A percentile compares a stretch with the other conserved stretches of the same genome.
Conservation (phyloP, 2,797 vertebrate genomes). For the Rhabdomys pumilio region DNA sequence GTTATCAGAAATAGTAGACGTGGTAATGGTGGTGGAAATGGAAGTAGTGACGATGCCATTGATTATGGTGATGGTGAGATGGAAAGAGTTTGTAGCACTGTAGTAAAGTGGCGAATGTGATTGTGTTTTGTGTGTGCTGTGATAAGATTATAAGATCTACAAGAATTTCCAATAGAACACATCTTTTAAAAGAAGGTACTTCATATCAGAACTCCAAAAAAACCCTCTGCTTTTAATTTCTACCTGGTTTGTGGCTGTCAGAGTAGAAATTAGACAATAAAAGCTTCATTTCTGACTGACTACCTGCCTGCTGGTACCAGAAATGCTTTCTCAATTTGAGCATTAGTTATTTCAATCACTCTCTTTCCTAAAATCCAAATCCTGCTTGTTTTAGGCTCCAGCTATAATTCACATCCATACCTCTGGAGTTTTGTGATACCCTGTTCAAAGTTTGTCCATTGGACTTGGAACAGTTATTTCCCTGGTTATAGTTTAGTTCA, state of each 20-base stretch:
- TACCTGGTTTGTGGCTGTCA: neutral
- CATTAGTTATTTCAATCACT: neutral
- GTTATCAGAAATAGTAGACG: no score
- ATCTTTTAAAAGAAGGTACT: neutral
- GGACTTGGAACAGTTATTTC: neutral
- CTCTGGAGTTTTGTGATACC: neutral
- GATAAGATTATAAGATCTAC: neutral
- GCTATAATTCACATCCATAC: neutral
- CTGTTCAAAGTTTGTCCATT: neutral
- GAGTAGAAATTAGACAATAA: neutral
- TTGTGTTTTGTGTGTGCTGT: neutral
- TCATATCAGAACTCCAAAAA: neutral
- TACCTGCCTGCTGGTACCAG: neutral
- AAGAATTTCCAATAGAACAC: neutral
- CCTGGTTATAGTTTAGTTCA: slow-evolving; percentile 9
- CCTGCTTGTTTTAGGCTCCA: neutral
- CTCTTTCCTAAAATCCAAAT: slow-evolving; percentile 3
- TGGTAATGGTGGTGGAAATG: no score
- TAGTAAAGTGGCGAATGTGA: no score
- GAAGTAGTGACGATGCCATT: no score
- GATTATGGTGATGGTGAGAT: no score
- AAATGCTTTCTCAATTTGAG: neutral
- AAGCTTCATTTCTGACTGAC: neutral
- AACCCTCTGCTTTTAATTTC: slow-evolving; percentile 12
- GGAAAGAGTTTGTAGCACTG: neutral